A percentile compares a stretch with the other conserved stretches of the same genome.
These are phyloP conservation scores for Oryzias celebensis DNA, from an alignment of 2,113 vertebrate genomes.

Conservation along the genomic window DNA sequence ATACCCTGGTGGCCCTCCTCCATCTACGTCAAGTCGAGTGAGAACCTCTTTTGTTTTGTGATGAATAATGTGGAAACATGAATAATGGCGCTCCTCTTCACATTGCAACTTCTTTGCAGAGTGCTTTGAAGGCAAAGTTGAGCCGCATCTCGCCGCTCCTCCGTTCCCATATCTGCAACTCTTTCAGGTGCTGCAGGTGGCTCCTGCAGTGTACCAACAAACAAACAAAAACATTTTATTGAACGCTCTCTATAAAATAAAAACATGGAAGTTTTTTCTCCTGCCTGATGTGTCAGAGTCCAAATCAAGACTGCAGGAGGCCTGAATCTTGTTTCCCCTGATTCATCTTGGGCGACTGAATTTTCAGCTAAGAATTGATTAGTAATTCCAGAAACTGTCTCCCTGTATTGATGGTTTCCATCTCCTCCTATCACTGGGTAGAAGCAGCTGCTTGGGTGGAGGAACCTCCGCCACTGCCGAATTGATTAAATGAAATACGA, in stretches of 20 bases:
- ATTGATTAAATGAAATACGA: slow-evolving; percentile 66
- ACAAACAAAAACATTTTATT: neutral
- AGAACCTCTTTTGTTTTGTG: slow-evolving; percentile 75
- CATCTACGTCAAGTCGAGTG: slow-evolving; percentile 71
- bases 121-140: slow-evolving; percentile 43
- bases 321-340: slow-evolving; percentile 30
- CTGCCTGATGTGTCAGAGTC: neutral
- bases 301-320: slow-evolving; percentile 10
- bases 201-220: neutral
- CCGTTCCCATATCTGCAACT: slow-evolving; percentile 23
- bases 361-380: slow-evolving; percentile 53
- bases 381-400: slow-evolving; percentile 61
- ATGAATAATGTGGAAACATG: slow-evolving; percentile 73
- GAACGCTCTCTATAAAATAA: neutral
- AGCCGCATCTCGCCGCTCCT: slow-evolving; percentile 24
- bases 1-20: slow-evolving; percentile 71
- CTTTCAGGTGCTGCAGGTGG: slow-evolving; percentile 8
- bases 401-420: slow-evolving; percentile 64
- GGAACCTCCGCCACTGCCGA: slow-evolving; percentile 40
- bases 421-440: slow-evolving; percentile 40
- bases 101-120: slow-evolving; percentile 47
- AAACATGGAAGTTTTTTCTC: neutral
- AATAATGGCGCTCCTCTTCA: slow-evolving; percentile 58
- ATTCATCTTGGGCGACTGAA: slow-evolving; percentile 39
- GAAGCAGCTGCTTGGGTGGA: slow-evolving; percentile 41